Conservation (phyloP, 2,113 vertebrate species). For the Passer domesticus region DNA sequence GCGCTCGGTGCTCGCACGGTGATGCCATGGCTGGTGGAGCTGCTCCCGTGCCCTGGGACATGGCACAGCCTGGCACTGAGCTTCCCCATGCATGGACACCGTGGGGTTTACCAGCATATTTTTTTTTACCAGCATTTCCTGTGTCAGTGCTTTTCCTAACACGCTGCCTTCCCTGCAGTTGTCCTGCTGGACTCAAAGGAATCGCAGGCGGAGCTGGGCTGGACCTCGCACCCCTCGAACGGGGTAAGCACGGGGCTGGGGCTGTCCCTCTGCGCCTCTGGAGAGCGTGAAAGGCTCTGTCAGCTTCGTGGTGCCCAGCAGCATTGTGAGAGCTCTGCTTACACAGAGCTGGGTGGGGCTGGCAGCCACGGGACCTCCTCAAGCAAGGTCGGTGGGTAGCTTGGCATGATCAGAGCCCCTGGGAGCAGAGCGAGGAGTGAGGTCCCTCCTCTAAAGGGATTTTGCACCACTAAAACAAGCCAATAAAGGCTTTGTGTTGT, state of each 20-base stretch:
- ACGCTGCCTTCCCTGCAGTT: conserved; percentile 68
- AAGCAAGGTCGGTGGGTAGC: fast-evolving
- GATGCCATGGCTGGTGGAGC: neutral
- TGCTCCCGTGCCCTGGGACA: fast-evolving
- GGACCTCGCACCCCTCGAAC: conserved; percentile 90
- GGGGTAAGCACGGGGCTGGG: conserved; percentile 79
- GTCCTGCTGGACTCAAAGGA: conserved; percentile 94
- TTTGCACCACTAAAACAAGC: neutral
- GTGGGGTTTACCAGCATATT: neutral
- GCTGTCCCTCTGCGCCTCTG: neutral
- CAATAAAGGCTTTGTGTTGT: neutral
- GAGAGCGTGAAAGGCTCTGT: neutral
- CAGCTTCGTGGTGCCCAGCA: neutral
- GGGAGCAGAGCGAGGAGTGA: fast-evolving
- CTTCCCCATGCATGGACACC: fast-evolving
- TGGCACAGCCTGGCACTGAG: neutral
- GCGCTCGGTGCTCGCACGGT: neutral
- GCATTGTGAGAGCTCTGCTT: fast-evolving
- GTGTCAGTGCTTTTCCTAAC: neutral
- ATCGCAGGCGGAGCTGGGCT: conserved; percentile 93
- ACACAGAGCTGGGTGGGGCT: fast-evolving
- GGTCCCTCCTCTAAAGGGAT: neutral
- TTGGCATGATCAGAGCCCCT: fast-evolving
- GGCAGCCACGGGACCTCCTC: fast-evolving
- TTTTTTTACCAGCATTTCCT: fast-evolving